Conservation (phyloP, 2,888 invertebrate species). For the Pachycephus smyrnensis region DNA sequence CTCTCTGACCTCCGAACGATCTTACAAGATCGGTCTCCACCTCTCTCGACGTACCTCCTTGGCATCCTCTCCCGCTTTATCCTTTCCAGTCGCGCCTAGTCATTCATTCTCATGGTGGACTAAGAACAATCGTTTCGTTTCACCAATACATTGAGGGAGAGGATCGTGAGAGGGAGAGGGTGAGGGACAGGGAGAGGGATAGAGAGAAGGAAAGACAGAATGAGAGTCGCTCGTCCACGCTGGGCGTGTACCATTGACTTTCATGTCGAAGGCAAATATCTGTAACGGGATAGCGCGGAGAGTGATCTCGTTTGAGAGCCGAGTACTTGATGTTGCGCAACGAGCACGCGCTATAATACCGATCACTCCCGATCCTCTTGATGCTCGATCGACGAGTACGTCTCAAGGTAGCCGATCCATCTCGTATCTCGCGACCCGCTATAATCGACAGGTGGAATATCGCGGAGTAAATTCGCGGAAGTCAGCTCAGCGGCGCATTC, state of each 20-base stretch:
- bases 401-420: not conserved
- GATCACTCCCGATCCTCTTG: not conserved
- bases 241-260: conserved; percentile 32
- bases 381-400: not conserved
- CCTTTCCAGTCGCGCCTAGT: conserved; percentile 22
- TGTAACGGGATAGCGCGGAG: conserved; percentile 33
- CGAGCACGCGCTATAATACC: not conserved
- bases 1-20: conserved; percentile 28
- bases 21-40: conserved; percentile 30
- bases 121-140: conserved; percentile 49
- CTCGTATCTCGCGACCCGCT: not conserved
- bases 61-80: conserved; percentile 20
- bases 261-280: conserved; percentile 29
- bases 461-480: not conserved
- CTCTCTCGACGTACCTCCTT: conserved; percentile 15
- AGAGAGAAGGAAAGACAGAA: not conserved
- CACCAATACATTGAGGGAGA: conserved; percentile 11
- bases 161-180: too few species aligned
- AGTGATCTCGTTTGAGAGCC: conserved; percentile 25
- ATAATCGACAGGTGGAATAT: not conserved
- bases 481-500: not conserved
- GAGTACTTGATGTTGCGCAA: not conserved
- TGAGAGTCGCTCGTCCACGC: conserved; percentile 18
- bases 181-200: too few species aligned
- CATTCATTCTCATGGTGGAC: conserved; percentile 35